Evolutionary conservation across 2,888 invertebrate species (phyloP), one percentile per base, ranked within the genome.

Genomic region (Oxycera nigricornis): DNA sequence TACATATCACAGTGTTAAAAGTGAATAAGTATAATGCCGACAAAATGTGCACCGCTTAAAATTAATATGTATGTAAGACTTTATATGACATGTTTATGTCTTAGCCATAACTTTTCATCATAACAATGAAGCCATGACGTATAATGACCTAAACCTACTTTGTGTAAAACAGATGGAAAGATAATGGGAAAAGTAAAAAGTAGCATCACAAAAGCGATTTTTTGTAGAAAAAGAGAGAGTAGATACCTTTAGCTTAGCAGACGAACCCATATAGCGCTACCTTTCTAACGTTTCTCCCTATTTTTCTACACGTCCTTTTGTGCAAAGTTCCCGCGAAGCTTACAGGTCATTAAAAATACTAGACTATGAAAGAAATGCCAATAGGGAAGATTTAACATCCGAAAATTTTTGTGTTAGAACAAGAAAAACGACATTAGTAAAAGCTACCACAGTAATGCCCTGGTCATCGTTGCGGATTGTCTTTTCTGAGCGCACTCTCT

Each of bases 141-240:
- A 55, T 24, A 55, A 55, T 55, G 24, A 24, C 55, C 55, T 30
- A 28, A 59, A 30, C 59, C 59, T 30, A 28, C 59, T 59, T 59
- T 59, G 59, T 59, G 59, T 30, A 59, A 59, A 59, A 59, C 30
- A 59, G 59, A 59, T 59, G 59, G 30, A 30, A 59, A 28, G 59
- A 59, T 59, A 59, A 59, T 59, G 59, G 59, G 59, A 55, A 11
- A 20, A 26, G 59, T 59, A 59, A 59, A 26, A 55, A 55, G 17
- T n/a, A 17, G 50, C 17, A 35, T 35, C 46, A 55, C 55, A 55
- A 55, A 55, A 55, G 55, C 55, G 14, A 55, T 22, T 20, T 55
- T 50, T n/a, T 50, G 17, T n/a, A 50, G 17, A 46, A 46, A 46
- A 46, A 46, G n/a, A 9, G 20, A n/a, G 6, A 55, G 7, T 9